These are phyloP conservation scores for Polydrusus cervinus DNA, from an alignment of 2,888 invertebrate genomes.

Conservation along the genomic window DNA sequence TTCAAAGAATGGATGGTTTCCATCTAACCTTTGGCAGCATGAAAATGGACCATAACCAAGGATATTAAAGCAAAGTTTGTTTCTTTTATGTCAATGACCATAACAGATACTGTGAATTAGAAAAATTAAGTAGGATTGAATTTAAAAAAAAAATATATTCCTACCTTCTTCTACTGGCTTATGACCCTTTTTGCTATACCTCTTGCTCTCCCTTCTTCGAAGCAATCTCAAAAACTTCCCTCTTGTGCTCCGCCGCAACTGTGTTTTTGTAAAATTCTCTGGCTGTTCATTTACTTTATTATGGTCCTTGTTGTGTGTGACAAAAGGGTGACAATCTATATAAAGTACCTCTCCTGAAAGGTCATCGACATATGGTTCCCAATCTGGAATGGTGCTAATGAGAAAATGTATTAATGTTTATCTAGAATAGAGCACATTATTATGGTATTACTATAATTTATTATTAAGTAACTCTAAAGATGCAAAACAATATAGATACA, in stretches of 20 bases:
- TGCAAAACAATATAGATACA: no score
- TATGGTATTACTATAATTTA: no score
- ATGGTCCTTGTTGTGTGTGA: slow-evolving; percentile 61
- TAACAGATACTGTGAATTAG: no score
- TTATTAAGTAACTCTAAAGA: no score
- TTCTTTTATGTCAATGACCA: no score
- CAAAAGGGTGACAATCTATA: slow-evolving; percentile 75
- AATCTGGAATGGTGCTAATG: slow-evolving; percentile 79
- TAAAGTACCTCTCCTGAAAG: slow-evolving; percentile 79
- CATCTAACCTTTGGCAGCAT: no score
- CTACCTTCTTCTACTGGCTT: slow-evolving; percentile 64
- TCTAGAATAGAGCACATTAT: neutral
- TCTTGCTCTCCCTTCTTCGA: slow-evolving; percentile 73
- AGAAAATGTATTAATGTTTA: slow-evolving; percentile 22
- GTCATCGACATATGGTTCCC: slow-evolving; percentile 79
- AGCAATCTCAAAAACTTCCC: slow-evolving; percentile 74
- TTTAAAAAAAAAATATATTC: neutral
- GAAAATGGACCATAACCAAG: no score
- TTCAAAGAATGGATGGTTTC: no score
- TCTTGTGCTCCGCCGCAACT: slow-evolving; percentile 68
- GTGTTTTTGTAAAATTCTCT: slow-evolving; percentile 66
- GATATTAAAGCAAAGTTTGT: no score
- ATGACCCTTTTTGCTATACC: slow-evolving; percentile 69
- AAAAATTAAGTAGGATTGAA: no score
- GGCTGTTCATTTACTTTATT: slow-evolving; percentile 59